phyloP scores from a whole-genome alignment of 2,113 vertebrate species.

The Illadopsis cleaveri region DNA sequence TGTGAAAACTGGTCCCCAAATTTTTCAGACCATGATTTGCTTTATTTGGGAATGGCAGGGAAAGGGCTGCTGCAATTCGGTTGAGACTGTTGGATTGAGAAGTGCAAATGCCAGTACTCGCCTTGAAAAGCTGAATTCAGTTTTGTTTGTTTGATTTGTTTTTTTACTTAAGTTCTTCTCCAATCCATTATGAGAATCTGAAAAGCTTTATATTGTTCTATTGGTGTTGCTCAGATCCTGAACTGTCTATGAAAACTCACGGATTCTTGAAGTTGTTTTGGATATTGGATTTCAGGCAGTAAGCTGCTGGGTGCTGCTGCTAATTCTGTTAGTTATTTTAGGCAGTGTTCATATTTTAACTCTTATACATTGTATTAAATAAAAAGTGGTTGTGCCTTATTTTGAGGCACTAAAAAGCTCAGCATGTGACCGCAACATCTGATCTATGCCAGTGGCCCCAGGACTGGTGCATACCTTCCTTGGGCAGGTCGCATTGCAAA shows the following conservation, averaged over 20 bases:
- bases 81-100: not conserved
- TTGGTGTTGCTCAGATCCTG: not conserved
- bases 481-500: not conserved
- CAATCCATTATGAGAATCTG: not conserved
- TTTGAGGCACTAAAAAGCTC: not conserved
- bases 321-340: not conserved
- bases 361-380: not conserved
- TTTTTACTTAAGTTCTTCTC: not conserved
- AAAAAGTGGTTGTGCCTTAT: not conserved
- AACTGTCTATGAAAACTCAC: not conserved
- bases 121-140: not conserved
- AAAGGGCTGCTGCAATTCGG: accelerated
- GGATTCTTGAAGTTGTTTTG: not conserved
- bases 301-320: not conserved
- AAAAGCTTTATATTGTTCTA: not conserved
- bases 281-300: not conserved
- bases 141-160: not conserved
- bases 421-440: not conserved
- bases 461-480: not conserved
- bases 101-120: not conserved
- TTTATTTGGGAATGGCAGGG: not conserved
- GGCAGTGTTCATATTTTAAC: not conserved
- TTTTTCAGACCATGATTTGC: not conserved
- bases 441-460: accelerated
- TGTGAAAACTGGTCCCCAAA: not conserved